A percentile compares a stretch with the other conserved stretches of the same genome.
Conservation (phyloP, 2,888 invertebrate genomes). For the Napeogenes sylphis region DNA sequence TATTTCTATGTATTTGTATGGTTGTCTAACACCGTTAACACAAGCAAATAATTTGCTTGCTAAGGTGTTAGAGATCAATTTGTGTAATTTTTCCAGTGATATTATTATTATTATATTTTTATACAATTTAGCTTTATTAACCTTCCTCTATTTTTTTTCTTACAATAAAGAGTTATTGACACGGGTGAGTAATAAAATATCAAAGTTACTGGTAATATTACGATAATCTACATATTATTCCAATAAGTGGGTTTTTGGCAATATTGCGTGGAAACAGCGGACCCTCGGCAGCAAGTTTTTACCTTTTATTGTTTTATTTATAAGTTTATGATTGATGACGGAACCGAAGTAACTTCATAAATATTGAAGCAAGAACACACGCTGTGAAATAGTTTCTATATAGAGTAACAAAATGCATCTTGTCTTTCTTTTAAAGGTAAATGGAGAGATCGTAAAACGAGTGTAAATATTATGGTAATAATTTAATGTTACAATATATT, state of each 20-base stretch:
- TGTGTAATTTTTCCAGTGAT: too few relatives aligned
- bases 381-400: slow-evolving; percentile 59
- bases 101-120: too few relatives aligned
- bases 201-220: slow-evolving; percentile 65
- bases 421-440: slow-evolving; percentile 12
- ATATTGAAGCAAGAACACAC: slow-evolving; percentile 68
- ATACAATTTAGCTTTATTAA: too few relatives aligned
- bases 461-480: neutral
- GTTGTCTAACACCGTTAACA: too few relatives aligned
- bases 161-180: slow-evolving; percentile 50
- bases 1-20: too few relatives aligned
- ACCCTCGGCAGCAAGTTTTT: slow-evolving; percentile 64
- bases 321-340: slow-evolving; percentile 78
- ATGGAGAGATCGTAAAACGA: neutral
- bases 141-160: neutral
- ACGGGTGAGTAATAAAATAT: slow-evolving; percentile 52
- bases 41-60: too few relatives aligned
- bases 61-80: too few relatives aligned
- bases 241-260: slow-evolving; percentile 73
- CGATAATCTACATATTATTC: slow-evolving; percentile 77
- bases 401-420: slow-evolving; percentile 34
- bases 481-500: neutral
- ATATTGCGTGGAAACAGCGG: slow-evolving; percentile 61
- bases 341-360: slow-evolving; percentile 69
- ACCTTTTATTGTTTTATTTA: slow-evolving; percentile 79